Evolutionary conservation across 2,797 vertebrate species (phyloP).

Genomic region (Pangasius larnaudii): DNA sequence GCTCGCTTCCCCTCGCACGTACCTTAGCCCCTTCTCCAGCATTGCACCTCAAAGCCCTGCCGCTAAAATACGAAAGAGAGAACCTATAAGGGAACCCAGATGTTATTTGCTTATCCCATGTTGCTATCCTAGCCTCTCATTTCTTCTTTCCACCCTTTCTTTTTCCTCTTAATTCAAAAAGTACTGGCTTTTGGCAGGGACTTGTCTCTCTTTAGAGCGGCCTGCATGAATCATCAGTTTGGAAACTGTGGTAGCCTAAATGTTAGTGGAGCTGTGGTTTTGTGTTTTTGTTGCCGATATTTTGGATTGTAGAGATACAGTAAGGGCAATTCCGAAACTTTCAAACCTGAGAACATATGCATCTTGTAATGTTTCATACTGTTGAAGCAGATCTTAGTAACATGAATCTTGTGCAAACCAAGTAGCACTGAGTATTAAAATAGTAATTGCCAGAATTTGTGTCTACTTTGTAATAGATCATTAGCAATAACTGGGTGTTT

Average conservation of each 20-base stretch:
- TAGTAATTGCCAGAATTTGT: not conserved
- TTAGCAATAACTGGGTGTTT: not conserved
- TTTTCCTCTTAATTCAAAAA: constrained; percentile 37
- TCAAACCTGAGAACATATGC: constrained; percentile 11
- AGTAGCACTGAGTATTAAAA: not conserved
- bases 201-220: constrained; percentile 33
- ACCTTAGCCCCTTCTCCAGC: not conserved
- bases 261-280: constrained; percentile 39
- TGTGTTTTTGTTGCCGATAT: constrained; percentile 30
- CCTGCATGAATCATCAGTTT: constrained; percentile 55
- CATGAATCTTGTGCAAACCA: not conserved
- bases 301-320: constrained; percentile 28
- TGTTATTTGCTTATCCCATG: not conserved
- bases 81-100: not conserved
- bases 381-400: not conserved
- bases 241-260: constrained; percentile 55
- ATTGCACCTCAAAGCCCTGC: not conserved
- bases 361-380: not conserved
- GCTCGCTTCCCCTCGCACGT: not conserved
- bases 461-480: not conserved
- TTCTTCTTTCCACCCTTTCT: not conserved
- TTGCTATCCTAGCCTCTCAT: not conserved
- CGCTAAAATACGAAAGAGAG: not conserved
- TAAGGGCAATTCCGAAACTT: constrained; percentile 20
- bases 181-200: constrained; percentile 44